Evolutionary conservation across 2,888 invertebrate species (phyloP).

Genomic region (Trachelus tabidus): DNA sequence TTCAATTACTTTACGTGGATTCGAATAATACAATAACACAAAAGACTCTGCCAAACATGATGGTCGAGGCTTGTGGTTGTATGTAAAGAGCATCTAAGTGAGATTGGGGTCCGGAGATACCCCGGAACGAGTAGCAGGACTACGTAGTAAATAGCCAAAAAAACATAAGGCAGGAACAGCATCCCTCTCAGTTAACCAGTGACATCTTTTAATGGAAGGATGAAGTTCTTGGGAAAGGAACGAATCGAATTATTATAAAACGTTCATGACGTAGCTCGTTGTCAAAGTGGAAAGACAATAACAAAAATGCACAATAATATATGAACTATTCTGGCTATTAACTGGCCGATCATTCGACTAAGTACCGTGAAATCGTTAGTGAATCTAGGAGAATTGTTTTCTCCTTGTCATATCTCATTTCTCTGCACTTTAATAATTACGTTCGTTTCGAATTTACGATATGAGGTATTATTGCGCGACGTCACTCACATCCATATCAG

Average conservation of each 20-base stretch:
- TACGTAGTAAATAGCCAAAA: not conserved
- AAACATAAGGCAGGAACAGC: not conserved
- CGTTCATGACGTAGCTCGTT: not conserved
- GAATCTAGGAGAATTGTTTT: not conserved
- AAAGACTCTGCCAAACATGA: constrained; percentile 88
- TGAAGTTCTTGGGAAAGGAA: not conserved
- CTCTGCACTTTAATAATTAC: not conserved
- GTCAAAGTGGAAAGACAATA: not conserved
- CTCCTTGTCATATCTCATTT: not conserved
- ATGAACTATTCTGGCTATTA: not conserved
- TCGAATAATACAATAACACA: constrained; percentile 82
- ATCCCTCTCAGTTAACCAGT: not conserved
- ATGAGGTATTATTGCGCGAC: constrained; percentile 11
- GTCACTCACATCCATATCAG: constrained; percentile 19
- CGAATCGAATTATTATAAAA: not conserved
- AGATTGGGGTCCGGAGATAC: not conserved
- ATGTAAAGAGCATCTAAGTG: constrained; percentile 69
- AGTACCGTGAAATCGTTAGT: not conserved
- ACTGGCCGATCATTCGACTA: not conserved
- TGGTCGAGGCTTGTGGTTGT: constrained; percentile 91
- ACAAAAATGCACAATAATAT: not conserved
- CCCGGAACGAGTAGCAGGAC: not conserved
- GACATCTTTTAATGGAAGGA: not conserved
- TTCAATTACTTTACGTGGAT: constrained; percentile 84
- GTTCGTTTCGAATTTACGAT: constrained; percentile 7